Base-by-base conservation (phyloP, 2,797 vertebrate species). In the Pseudochaenichthys georgianus region DNA sequence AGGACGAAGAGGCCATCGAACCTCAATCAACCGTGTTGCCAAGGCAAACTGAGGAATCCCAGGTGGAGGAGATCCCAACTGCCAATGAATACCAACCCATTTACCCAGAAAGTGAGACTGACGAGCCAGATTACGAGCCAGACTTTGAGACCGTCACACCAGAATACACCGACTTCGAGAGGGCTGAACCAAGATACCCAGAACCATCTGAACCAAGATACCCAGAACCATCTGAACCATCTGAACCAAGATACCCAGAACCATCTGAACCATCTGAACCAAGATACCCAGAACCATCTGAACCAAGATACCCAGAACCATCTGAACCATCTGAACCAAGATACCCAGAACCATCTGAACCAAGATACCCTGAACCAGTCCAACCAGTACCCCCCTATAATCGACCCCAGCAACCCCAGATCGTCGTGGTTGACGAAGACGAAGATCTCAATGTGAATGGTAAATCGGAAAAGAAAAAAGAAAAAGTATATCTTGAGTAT, bases 371-470 rank as follows among this genome's bases (percentile, higher is more conserved):
- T 9, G 23, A 28, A 28, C 94, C 87, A 6, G 78, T 70, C 12
- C 85, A 70, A 28, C 77, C 85, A 1, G 70, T 57, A 13, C 86
- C 83, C 0, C 78, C 82, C 0, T 31, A 28, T 34, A 34, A 82
- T 34, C 89, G 87, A 5, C 93, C 92, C 5, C 88, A 94, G 43
- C 92, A 90, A n/a, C 93, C 94, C 0, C 94, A 96, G 84, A 93
- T 99, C 21, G 90, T 97, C 12, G 94, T 96, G 42, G 92, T 97
- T 53, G 96, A 98, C 19, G 93, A 93, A 51, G 96, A 97, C 10
- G 91, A 93, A 31, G 94, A 95, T 53, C 93, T 97, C 54, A 86
- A 96, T 23, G 96, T 95, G 54, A 90, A 97, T n/a, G 97, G 97
- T 98, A 92, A 95, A 28, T 28, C 23, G 16, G 11, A 43, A 13